Conservation (phyloP, 1,140 invertebrate species). For the Mamestra configurata region DNA sequence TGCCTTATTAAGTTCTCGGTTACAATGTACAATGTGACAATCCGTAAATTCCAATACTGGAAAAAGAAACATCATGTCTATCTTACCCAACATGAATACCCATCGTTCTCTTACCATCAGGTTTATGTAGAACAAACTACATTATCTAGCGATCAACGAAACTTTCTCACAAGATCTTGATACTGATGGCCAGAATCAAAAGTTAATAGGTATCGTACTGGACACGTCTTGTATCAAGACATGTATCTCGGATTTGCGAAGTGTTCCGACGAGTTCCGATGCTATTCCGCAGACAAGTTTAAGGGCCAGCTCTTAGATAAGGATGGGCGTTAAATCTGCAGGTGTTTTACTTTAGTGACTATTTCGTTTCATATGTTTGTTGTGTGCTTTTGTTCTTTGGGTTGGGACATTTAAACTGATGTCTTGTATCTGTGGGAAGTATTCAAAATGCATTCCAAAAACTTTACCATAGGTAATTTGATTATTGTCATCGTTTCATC, state of each 20-base stretch:
- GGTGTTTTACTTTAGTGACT: background rate
- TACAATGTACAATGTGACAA: no score
- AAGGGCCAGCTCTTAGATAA: constrained; percentile 7
- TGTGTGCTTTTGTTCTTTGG: background rate
- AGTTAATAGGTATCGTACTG: constrained; percentile 4
- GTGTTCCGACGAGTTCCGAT: background rate
- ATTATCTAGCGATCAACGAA: background rate
- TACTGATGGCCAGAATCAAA: constrained; percentile 17
- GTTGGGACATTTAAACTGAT: background rate
- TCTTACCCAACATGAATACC: background rate
- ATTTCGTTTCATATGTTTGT: background rate
- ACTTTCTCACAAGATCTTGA: background rate
- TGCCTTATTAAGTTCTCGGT: no score
- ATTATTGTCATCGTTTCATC: no score
- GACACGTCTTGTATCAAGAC: constrained; percentile 7
- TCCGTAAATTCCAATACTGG: no score
- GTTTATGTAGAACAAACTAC: background rate
- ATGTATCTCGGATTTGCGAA: background rate
- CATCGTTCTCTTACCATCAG: background rate
- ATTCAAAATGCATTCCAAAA: no score
- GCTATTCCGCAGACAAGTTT: background rate
- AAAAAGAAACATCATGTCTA: background rate
- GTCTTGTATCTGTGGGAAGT: no score
- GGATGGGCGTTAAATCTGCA: constrained; percentile 16
- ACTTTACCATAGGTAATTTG: no score